Evolutionary conservation across 30 jellyfish, hydroid and myxozoan genomes (phyloP).

Genomic region (Turritopsis rubra): DNA sequence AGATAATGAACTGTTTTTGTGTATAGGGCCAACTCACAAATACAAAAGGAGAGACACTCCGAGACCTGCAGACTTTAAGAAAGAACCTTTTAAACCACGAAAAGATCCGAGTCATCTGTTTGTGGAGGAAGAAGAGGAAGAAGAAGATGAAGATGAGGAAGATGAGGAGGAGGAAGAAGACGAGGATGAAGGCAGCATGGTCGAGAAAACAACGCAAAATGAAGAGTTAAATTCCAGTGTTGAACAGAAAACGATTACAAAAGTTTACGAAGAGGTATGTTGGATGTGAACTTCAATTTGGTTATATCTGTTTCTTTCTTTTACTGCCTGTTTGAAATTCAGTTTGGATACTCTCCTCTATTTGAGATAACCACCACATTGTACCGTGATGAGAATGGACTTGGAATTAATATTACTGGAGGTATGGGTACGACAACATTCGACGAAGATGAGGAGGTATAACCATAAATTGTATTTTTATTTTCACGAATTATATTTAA

Average conservation of each 20-base stretch:
- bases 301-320: too few species aligned
- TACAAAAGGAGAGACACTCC: conserved; percentile 42
- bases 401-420: conserved; percentile 92
- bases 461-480: background rate
- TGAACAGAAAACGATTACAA: conserved; percentile 81
- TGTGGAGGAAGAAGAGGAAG: conserved; percentile 44
- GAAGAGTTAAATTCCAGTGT: conserved; percentile 22
- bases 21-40: conserved; percentile 19
- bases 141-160: conserved; percentile 37
- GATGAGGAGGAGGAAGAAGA: background rate
- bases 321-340: too few species aligned
- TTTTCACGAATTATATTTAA: background rate
- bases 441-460: conserved; percentile 94
- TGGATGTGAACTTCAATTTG: background rate
- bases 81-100: conserved; percentile 26
- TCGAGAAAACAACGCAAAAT: conserved; percentile 33
- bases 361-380: conserved; percentile 57
- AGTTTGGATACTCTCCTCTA: background rate
- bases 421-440: conserved; percentile 91
- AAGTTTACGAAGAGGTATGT: conserved; percentile 93
- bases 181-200: conserved; percentile 40
- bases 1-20: background rate
- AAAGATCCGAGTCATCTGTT: conserved; percentile 27
- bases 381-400: conserved; percentile 67
- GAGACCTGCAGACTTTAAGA: conserved; percentile 25